Base-by-base conservation (phyloP, 2,888 invertebrate species). In the Omphaloscelis lunosa region DNA sequence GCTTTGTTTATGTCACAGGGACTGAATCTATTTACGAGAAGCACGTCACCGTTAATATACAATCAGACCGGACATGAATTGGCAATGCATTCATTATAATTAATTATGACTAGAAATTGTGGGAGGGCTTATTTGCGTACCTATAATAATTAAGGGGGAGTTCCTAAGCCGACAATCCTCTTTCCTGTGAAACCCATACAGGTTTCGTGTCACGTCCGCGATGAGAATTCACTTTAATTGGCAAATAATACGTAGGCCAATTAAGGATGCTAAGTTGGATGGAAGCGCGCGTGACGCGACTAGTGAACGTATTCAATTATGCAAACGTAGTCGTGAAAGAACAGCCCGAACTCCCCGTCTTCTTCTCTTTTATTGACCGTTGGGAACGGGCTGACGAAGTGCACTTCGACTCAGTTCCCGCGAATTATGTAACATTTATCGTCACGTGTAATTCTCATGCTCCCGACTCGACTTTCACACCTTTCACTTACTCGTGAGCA, bases 141-240 rank as follows among this genome's bases (percentile, higher is more conserved):
- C 41, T 41, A 92, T 89, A 92, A 93, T 91, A 89, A 92, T 91
- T 91, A 88, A 90, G 85, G 86, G 72, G 83, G 90, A 89, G 89
- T 90, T 90, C 89, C 88, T 87, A 92, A 90, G 89, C 90, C 93
- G 91, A 84, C 72, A 83, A 83, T 83, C 93, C 93, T 93, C 93
- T 93, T 91, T 88, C 85, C 90, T 53, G 61, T 84, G 83, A 82
- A 92, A 93, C 93, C 93, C 93, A 95, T 95, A 94, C 91, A 92
- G 94, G 94, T 96, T 96, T 96, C 96, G 90, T 90, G 94, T 96
- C 96, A 96, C 96, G 96, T 96, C 91, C 93, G 90, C 95, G 92
- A 95, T 95, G 96, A 96, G 94, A 97, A 96, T 96, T 96, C 95
- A 95, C 96, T 96, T 96, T 97, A 97, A 97, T 97, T 97, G 96